Evolutionary conservation across 2,888 invertebrate species (phyloP).

Genomic region (Sphinx pinastri): DNA sequence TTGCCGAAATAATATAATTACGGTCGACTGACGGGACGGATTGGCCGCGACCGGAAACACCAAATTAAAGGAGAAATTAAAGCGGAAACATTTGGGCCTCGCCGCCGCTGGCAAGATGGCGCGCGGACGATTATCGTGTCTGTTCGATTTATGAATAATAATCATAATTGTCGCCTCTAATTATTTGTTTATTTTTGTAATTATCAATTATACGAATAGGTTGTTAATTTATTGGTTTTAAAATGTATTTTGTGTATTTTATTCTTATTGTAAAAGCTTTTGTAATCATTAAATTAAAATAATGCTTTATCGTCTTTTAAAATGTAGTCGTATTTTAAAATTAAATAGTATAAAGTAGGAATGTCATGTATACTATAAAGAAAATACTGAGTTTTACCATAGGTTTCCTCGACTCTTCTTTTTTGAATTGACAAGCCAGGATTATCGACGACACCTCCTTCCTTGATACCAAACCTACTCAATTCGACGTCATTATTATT

Average conservation of each 20-base stretch:
- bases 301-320: too few species aligned
- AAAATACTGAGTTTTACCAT: background rate
- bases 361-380: background rate
- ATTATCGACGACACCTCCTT: too few species aligned
- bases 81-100: conserved; percentile 82
- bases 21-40: conserved; percentile 80
- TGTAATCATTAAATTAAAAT: too few species aligned
- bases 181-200: conserved; percentile 59
- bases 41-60: conserved; percentile 80
- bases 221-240: conserved; percentile 2
- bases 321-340: too few species aligned
- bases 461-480: too few species aligned
- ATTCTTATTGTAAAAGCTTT: background rate
- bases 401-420: too few species aligned
- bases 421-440: too few species aligned
- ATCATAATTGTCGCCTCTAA: conserved; percentile 68
- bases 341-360: too few species aligned
- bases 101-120: conserved; percentile 83
- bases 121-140: conserved; percentile 72
- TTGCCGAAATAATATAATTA: conserved; percentile 84
- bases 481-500: too few species aligned
- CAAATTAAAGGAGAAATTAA: conserved; percentile 84
- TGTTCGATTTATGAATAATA: conserved; percentile 79
- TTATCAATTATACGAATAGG: conserved; percentile 31
- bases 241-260: background rate